Evolutionary conservation across 1,140 invertebrate species (phyloP), one percentile per base, ranked within the genome.

Genomic region (Drosophila orosa): DNA sequence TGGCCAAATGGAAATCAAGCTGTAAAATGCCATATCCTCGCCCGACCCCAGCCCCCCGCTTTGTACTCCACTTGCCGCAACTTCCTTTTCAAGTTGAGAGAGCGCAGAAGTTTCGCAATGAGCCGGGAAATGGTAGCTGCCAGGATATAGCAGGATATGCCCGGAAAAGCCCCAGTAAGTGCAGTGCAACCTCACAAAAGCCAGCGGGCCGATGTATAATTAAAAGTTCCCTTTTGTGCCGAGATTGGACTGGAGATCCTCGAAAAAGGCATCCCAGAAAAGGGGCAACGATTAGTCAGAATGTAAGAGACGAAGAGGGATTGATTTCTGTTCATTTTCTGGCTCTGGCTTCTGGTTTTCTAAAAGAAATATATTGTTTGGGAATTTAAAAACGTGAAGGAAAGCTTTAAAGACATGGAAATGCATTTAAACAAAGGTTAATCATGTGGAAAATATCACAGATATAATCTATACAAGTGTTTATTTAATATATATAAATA

Each of bases 1-100:
- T 69, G 63, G 52, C 61, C 65, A 78, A 86, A 87, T 87, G 74
- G 65, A 82, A 85, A 74, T 81, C 69, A 78, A 78, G 78, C 83
- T 78, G 65, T 69, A 81, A 85, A 76, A 71, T 67, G 68, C 68
- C 67, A 58, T 22, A 33, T 69, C 31, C 39, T 31, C 8, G 22
- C 15, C 24, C 24, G 10, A 19, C 17, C 27, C 19, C 58, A 6
- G 1, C 39, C 24, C 3, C 39, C 24, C 8, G 13, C 15, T 37
- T 31, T 22, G 33, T 44, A 40, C 60, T 50, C 33, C 44, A 63
- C 62, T 66, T 52, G 47, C 40, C 66, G 22, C 15, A 31, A 39
- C 31, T 71, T 71, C 44, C 33, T 24, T 69, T 66, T 75, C 54
- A 39, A 67, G 55, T 67, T 75, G 73, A 48, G 25, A 31, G 33